These are phyloP conservation scores for Morpho helenor DNA, from an alignment of 2,888 invertebrate species.

Conservation along the genomic window DNA sequence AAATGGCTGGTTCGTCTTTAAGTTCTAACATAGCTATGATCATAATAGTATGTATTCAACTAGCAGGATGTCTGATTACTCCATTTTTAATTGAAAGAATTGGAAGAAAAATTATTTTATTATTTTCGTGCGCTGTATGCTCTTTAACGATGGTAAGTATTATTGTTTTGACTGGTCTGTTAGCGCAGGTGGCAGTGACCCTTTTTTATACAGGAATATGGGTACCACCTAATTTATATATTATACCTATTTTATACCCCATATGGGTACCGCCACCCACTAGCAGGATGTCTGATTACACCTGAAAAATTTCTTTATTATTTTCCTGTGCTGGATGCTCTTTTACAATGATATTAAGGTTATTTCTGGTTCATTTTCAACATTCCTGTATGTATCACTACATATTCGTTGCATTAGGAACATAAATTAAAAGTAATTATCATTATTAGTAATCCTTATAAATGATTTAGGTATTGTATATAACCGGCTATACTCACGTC, in stretches of 20 bases:
- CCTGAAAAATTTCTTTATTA: conserved; percentile 17
- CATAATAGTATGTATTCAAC: conserved; percentile 21
- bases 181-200: no score
- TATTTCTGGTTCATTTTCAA: neutral
- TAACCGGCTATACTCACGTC: no score
- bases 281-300: conserved; percentile 15
- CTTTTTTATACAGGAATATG: no score
- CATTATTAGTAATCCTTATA: no score
- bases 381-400: no score
- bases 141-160: conserved; percentile 22
- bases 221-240: no score
- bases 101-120: conserved; percentile 18
- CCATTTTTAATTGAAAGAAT: conserved; percentile 19
- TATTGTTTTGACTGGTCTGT: neutral
- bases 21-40: conserved; percentile 19
- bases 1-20: conserved; percentile 22
- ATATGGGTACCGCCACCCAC: neutral
- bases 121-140: conserved; percentile 18
- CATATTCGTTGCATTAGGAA: no score
- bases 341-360: conserved; percentile 16
- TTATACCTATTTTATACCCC: no score
- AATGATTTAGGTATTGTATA: no score
- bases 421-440: no score
- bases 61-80: conserved; percentile 15
- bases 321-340: conserved; percentile 17